These are phyloP conservation scores for Pogona vitticeps DNA, from an alignment of 2,113 vertebrate genomes.

Conservation along the genomic window DNA sequence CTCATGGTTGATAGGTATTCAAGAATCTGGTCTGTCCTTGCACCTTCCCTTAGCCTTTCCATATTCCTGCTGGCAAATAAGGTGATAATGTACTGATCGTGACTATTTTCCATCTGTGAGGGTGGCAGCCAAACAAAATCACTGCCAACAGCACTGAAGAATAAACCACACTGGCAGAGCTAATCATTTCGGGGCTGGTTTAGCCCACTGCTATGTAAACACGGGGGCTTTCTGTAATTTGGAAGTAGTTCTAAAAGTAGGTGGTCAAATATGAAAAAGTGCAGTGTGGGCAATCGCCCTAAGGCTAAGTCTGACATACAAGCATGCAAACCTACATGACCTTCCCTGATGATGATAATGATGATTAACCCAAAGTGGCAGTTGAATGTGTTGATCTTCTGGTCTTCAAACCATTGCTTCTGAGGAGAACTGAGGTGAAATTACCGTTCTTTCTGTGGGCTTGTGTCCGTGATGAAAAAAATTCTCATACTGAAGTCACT, in stretches of 20 bases:
- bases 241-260: constrained; percentile 3
- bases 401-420: not conserved
- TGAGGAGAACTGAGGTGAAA: not conserved
- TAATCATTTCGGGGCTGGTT: not conserved
- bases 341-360: too few relatives aligned
- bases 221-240: constrained; percentile 3
- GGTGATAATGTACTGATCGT: not conserved
- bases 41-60: not conserved
- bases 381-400: too few relatives aligned
- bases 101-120: not conserved
- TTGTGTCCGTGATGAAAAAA: not conserved
- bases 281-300: not conserved
- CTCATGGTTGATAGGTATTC: not conserved
- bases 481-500: not conserved
- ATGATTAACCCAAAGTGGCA: not conserved
- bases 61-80: not conserved
- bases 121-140: not conserved
- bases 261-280: not conserved
- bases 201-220: not conserved
- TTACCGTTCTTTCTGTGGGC: not conserved
- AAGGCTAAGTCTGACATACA: too few relatives aligned
- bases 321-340: too few relatives aligned
- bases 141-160: not conserved
- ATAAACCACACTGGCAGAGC: not conserved
- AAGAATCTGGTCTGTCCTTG: not conserved